phyloP scores from a whole-genome alignment of 2,113 vertebrate genomes.

The Catharus bicknelli region DNA sequence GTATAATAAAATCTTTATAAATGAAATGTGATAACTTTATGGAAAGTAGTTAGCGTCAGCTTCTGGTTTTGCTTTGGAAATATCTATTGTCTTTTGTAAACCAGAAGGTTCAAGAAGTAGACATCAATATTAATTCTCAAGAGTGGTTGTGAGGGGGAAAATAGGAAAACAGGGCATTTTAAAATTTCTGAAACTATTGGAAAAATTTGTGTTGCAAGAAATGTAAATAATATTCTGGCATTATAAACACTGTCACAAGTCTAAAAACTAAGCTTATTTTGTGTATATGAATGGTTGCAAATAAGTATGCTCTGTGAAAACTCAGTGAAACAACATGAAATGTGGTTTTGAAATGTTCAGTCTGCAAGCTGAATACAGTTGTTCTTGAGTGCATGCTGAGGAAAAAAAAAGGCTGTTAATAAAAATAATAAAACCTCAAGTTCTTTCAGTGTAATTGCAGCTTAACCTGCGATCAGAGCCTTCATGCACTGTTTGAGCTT shows the following conservation, averaged over 20 bases:
- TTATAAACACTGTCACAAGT: background rate
- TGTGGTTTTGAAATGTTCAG: background rate
- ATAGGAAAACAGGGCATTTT: background rate
- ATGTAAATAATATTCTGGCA: background rate
- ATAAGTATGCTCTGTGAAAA: background rate
- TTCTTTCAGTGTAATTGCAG: background rate
- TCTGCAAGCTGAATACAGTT: background rate
- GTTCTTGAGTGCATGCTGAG: background rate
- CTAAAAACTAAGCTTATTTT: background rate
- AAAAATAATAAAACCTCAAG: background rate
- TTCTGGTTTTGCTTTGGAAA: background rate
- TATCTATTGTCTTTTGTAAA: background rate
- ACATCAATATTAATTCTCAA: background rate
- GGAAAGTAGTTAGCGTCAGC: background rate
- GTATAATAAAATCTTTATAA: background rate
- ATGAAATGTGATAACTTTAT: background rate
- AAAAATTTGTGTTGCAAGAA: background rate
- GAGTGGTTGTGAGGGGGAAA: background rate
- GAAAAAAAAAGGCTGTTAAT: background rate
- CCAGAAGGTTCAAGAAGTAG: background rate
- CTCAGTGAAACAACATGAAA: background rate
- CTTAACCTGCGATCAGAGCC: background rate
- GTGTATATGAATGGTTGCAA: background rate
- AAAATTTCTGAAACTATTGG: background rate
- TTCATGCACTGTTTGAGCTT: rapidly evolving